Conservation (phyloP, 2,113 vertebrate genomes). For the Strigops habroptila region DNA sequence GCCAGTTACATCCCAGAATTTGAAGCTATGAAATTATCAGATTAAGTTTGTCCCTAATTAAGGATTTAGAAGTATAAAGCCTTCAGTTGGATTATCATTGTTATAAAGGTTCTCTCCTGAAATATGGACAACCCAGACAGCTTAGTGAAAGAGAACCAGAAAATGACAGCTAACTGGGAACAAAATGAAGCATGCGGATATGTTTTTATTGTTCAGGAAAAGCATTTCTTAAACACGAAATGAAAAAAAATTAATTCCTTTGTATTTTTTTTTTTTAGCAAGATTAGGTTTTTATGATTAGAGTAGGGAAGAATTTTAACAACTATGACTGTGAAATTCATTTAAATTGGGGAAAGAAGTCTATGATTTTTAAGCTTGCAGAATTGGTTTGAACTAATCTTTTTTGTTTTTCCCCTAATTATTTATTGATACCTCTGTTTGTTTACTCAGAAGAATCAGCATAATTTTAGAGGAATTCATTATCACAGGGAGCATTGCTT, state of each 20-base stretch:
- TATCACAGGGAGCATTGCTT: not conserved
- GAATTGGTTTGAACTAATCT: not conserved
- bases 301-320: not conserved
- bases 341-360: not conserved
- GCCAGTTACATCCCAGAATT: not conserved
- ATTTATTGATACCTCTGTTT: not conserved
- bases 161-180: not conserved
- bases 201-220: not conserved
- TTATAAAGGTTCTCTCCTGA: not conserved
- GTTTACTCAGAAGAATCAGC: not conserved
- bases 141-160: not conserved
- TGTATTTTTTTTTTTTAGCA: not conserved
- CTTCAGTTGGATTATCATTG: not conserved
- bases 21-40: not conserved
- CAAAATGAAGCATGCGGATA: not conserved
- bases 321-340: not conserved
- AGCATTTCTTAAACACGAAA: not conserved
- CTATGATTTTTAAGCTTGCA: not conserved
- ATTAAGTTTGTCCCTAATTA: not conserved
- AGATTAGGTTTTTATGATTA: not conserved
- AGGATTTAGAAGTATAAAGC: not conserved
- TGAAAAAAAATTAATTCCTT: not conserved
- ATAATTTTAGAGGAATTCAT: not conserved
- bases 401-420: not conserved
- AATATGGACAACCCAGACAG: not conserved